phyloP scores from a whole-genome alignment of 2,797 vertebrate species.

The Anomalospiza imberbis region DNA sequence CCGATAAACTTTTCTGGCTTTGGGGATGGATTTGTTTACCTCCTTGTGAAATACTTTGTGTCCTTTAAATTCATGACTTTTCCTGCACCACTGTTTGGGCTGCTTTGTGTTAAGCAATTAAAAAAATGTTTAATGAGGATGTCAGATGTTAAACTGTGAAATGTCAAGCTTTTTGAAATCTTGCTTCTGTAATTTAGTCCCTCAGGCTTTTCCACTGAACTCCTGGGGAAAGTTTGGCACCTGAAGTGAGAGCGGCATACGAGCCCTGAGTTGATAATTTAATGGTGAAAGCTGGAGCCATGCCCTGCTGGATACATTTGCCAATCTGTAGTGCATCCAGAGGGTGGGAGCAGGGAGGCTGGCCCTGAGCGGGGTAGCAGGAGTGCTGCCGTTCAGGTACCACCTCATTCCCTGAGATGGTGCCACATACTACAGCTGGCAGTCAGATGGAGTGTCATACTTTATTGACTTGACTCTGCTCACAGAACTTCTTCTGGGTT shows the following conservation, averaged over 20 bases:
- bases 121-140: neutral
- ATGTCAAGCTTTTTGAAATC: neutral
- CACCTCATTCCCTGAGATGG: neutral
- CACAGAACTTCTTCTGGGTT: neutral
- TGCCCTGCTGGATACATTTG: neutral
- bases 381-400: neutral
- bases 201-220: constrained; percentile 20
- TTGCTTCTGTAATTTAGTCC: neutral
- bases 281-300: neutral
- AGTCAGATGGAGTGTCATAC: rapidly evolving
- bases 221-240: constrained; percentile 57
- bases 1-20: neutral
- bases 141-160: neutral
- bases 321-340: neutral
- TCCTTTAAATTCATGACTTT: neutral
- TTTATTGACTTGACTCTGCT: neutral
- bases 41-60: neutral
- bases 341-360: neutral
- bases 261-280: neutral
- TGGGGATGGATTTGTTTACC: neutral
- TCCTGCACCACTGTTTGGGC: neutral
- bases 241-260: neutral
- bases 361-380: rapidly evolving
- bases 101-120: neutral
- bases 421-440: neutral